Evolutionary conservation across 2,797 vertebrate genomes (phyloP), one percentile per base, ranked within the genome.

Genomic region (Rallus crepitans): DNA sequence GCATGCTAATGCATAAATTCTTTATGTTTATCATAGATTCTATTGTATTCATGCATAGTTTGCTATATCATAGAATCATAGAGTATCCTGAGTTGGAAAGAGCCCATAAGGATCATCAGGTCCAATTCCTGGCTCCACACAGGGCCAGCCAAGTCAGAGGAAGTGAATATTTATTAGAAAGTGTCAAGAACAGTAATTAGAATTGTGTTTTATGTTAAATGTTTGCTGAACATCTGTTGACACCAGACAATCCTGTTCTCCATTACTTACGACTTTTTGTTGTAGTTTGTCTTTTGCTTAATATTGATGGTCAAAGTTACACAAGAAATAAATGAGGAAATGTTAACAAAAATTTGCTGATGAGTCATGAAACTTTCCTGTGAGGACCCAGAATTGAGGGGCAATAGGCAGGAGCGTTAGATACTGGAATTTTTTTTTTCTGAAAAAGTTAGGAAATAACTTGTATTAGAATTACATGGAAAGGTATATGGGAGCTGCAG

Each of bases 381-480:
- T 82, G 60, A 81, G 40, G 42, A 56, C 25, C 17, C 18, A 40
- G 30, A 79, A 1, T 23, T 37, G 35, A 53, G 20, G 13, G 9
- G 12, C 24, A 65, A 13, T 56, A 56, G 25, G 11, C 30, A 35
- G 37, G 42, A 35, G 12, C 45, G 18, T 15, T 78, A 53, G 55
- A 50, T 55, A n/a, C 28, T n/a, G 16, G 6, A 64, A 35, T 15
- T 7, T 4, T 20, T 53, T 70, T 47, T 86, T 33, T 39, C 64
- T 60, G 45, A 25, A 52, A 18, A 70, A 47, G 24, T 31, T 72
- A 56, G 7, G 18, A 56, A n/a, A 57, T 18, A 66, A 42, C 27
- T 87, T 57, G 10, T 42, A 25, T 42, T 52, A 3, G 20, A 30
- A 42, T 72, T 76, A 28, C 0, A 0, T 72, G 25, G 12, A 24